Conservation (phyloP, 2,113 vertebrate genomes). For the Ancistrus triradiatus region DNA sequence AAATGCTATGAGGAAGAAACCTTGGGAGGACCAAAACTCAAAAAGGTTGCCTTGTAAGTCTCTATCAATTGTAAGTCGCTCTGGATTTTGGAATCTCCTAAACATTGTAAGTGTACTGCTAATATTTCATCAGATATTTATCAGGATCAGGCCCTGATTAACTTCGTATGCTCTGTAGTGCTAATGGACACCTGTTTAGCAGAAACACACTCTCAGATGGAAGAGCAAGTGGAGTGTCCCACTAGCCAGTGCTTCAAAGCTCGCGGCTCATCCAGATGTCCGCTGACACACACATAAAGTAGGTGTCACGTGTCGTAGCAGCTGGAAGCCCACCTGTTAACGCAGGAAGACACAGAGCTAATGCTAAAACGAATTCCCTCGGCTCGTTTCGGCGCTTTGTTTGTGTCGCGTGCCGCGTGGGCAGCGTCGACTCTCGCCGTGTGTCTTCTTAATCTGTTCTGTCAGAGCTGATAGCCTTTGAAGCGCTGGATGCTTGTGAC, state of each 20-base stretch:
- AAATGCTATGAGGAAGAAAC: too few species aligned
- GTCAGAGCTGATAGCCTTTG: not conserved
- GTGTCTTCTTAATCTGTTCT: constrained; percentile 18
- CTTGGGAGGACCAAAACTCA: too few species aligned
- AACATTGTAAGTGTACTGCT: too few species aligned
- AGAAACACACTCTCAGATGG: constrained; percentile 6
- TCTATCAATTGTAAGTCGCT: too few species aligned
- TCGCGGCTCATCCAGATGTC: constrained; percentile 1
- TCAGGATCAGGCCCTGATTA: too few species aligned
- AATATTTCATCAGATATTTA: too few species aligned
- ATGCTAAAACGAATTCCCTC: constrained; percentile 17
- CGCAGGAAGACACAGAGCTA: not conserved
- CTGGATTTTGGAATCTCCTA: too few species aligned
- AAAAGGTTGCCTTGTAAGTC: too few species aligned
- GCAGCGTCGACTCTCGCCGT: not conserved
- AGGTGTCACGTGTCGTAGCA: not conserved
- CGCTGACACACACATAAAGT: not conserved
- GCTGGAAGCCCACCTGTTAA: constrained; percentile 19
- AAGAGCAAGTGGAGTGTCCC: not conserved
- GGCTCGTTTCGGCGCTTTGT: not conserved
- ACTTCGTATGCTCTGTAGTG: not conserved
- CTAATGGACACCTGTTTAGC: not conserved
- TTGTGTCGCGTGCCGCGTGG: not conserved
- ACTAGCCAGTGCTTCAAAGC: constrained; percentile 9
- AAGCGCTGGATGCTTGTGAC: not conserved